phyloP scores from a whole-genome alignment of 2,113 vertebrate species.

The Callochromis pleurospilus region DNA sequence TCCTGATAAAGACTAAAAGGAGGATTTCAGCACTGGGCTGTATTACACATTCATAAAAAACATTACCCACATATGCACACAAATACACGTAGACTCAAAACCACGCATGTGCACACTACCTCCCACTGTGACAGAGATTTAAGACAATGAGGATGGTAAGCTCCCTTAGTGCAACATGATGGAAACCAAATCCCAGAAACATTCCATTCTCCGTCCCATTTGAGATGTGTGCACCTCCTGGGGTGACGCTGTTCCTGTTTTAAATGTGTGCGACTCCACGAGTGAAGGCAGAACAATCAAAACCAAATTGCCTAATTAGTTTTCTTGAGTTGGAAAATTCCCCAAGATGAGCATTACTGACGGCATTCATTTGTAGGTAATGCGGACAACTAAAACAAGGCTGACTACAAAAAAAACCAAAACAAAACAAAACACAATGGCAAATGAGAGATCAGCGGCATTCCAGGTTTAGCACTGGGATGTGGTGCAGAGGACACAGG shows the following conservation, averaged over 20 bases:
- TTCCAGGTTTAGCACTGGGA: background rate
- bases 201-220: constrained; percentile 38
- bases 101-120: background rate
- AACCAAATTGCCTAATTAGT: constrained; percentile 31
- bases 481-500: background rate
- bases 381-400: background rate
- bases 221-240: constrained; percentile 21
- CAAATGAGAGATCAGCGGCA: constrained; percentile 4
- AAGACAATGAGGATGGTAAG: constrained; percentile 38
- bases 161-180: constrained; percentile 33
- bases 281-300: constrained; percentile 6
- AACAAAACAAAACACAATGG: background rate
- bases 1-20: constrained; percentile 51
- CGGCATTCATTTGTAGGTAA: constrained; percentile 6
- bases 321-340: constrained; percentile 19
- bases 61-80: constrained; percentile 27
- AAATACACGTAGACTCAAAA: background rate
- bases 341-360: background rate
- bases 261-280: background rate
- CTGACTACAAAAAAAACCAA: background rate
- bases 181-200: constrained; percentile 50
- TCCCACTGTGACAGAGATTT: constrained; percentile 36
- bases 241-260: background rate
- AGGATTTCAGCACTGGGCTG: constrained; percentile 35
- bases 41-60: constrained; percentile 41